Evolutionary conservation across 2,888 invertebrate species (phyloP).

Genomic region (Ischnus inquisitorius): DNA sequence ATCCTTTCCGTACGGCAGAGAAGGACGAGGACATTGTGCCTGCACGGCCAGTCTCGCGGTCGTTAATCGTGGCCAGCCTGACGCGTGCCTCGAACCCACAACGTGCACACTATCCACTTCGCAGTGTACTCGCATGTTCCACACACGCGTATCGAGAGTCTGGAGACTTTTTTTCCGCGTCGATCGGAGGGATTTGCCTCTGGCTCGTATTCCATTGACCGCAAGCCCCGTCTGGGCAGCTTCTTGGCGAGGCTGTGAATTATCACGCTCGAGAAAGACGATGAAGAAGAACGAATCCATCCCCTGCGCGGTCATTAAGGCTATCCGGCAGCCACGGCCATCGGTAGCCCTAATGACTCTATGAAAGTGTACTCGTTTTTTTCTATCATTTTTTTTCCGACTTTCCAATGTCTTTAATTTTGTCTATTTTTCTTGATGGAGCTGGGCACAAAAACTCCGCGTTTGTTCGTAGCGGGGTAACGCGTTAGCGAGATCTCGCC

Average conservation of each 20-base stretch:
- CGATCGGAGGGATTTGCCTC: not conserved
- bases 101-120: not conserved
- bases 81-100: slow-evolving; percentile 12
- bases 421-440: not conserved
- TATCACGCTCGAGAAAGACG: slow-evolving; percentile 31
- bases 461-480: not conserved
- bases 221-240: not conserved
- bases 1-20: not conserved
- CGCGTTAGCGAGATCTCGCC: slow-evolving; percentile 54
- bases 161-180: not conserved
- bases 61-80: slow-evolving; percentile 2
- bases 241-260: slow-evolving; percentile 22
- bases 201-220: not conserved
- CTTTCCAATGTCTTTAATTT: not conserved
- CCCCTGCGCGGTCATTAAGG: slow-evolving; percentile 51
- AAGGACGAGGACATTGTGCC: slow-evolving; percentile 1
- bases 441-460: not conserved
- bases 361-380: slow-evolving; percentile 60
- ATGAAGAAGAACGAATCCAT: slow-evolving; percentile 19
- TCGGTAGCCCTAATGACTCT: slow-evolving; percentile 64
- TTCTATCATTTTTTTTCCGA: not conserved
- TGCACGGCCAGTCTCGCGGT: not conserved
- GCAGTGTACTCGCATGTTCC: not conserved
- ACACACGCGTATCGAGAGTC: not conserved
- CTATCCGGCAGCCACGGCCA: slow-evolving; percentile 25